Evolutionary conservation across 2,113 vertebrate genomes (phyloP), one percentile per base, ranked within the genome.

Genomic region (Apteryx mantelli): DNA sequence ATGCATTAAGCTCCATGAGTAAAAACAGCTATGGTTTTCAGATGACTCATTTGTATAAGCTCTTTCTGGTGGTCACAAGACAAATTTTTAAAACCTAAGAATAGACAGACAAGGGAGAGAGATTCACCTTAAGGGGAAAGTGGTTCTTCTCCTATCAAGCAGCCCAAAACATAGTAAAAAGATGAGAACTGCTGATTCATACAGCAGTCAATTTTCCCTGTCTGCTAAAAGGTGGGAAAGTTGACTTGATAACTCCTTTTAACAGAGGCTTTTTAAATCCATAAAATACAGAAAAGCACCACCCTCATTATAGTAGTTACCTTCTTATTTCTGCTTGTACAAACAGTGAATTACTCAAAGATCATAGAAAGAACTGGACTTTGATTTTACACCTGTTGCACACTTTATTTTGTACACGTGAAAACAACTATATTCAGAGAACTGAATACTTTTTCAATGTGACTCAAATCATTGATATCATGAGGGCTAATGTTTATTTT

Each of bases 391-490:
- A 88, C 73, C 26, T 85, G 48, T 65, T 73, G 53, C 53, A 73
- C 40, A 18, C 89, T 85, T 91, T 58, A 70, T 70, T 18, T 85
- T 65, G 53, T 40, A 50, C 36, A 68, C 60, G 93, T 24, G 66
- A 94, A 97, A 95, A 93, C 36, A 85, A 82, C 92, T 75, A 85
- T 1, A 5, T 88, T 91, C 50, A 89, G 84, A 78, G 19, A 18
- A 85, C n/a, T n/a, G 40, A 66, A 13, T 21, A 91, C 40, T 79
- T 91, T 76, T 44, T 22, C 79, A 93, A 91, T 0, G 1, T 9
- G 26, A 87, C 22, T 58, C 13, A 32, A 46, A 46, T 46, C 85
- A 95, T 17, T 77, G 58, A 50, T 74, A 74, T 61, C 32, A 83
- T 66, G 65, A 91, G 14, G 77, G 55, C 84, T 76, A 46, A 61